Evolutionary conservation across 1,140 invertebrate genomes (phyloP), one percentile per base, ranked within the genome.

Genomic region (Papilio dardanus): DNA sequence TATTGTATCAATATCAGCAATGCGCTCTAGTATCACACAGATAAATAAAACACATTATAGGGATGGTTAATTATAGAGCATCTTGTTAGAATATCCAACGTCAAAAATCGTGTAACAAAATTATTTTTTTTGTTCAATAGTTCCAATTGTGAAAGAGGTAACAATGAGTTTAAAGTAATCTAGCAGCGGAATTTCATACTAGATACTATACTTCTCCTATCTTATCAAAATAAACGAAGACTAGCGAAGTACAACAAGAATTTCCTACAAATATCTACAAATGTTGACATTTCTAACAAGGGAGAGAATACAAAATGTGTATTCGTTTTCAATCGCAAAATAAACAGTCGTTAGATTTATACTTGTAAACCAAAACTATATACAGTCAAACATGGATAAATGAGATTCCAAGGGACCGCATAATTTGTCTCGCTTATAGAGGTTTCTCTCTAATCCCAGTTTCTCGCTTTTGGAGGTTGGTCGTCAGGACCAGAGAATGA

Each of bases 241-340:
- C 10, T 24, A 62, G 30, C 54, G 54, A 62, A 62, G 30, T 10
- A 62, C 54, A 28, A 30, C 30, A 62, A 28, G 54, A 62, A 62
- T 62, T 62, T 62, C 5, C 54, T 62, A 28, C 24, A 62, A 54
- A 54, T 28, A 28, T 62, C 54, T 62, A 12, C 54, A 62, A 62
- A 62, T 28, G 54, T 62, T 62, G 28, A 62, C 21, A 62, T 62
- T 62, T 28, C 10, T 24, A 8, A 30, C 10, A 21, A 12, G 21
- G 54, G 21, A 28, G 54, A 16, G 24, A 62, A 62, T 30, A 14
- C 54, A 14, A 62, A 28, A 28, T 62, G 24, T 62, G 54, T 62
- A 62, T 30, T 14, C 21, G 54, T 62, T 62, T 62, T 62, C 2
- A 16, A 62, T 62, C 54, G 10, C 2, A 62, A 62, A 62, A 62